Base-by-base conservation (phyloP, 2,888 invertebrate genomes). In the Cheilosia grossa region DNA sequence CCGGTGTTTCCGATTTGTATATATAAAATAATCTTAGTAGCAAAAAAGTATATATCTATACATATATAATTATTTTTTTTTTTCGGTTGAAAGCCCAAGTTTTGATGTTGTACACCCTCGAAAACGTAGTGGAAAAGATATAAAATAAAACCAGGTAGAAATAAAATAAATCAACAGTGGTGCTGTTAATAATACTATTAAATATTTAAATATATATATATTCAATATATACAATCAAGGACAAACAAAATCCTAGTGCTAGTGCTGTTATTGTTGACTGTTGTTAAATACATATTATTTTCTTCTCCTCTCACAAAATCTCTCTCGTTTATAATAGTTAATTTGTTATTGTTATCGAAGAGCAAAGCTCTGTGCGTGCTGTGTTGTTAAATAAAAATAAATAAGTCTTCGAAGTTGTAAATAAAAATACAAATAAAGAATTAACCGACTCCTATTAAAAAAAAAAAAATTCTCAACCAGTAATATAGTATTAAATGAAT, bases 401-500 rank as follows among this genome's bases (percentile, higher is more conserved):
- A 59, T 53, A 47, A 58, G 37, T 24, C 17, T 27, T 56, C 27
- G 27, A 75, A 70, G 27, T 72, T 79, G 83, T 83, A 85, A 61
- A 85, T 72, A 80, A 13, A 72, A 27, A 27, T 27, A 72, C 13
- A 21, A 58, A 67, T 33, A 13, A 51, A 69, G 24, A 51, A 47
- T 21, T 47, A 58, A 21, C 37, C 56, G 10, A 70, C 24, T 27
- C 51, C 44, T 73, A 42, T 58, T 30, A 47, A 61, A 67, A 37
- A 67, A 17, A 58, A 54, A 10, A 13, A 56, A 30, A 51, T 72
- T 72, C 70, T 72, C 42, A 64, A 70, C 37, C 78, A 82, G 66
- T 73, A 51, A 78, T 70, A 63, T 85, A 79, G 88, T 90, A 90
- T 90, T 90, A 88, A 89, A 90, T 89, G 88, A 90, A 90, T 90